These are phyloP conservation scores for Branchellion lobata DNA, from an alignment of 2,888 invertebrate genomes.

Conservation along the genomic window DNA sequence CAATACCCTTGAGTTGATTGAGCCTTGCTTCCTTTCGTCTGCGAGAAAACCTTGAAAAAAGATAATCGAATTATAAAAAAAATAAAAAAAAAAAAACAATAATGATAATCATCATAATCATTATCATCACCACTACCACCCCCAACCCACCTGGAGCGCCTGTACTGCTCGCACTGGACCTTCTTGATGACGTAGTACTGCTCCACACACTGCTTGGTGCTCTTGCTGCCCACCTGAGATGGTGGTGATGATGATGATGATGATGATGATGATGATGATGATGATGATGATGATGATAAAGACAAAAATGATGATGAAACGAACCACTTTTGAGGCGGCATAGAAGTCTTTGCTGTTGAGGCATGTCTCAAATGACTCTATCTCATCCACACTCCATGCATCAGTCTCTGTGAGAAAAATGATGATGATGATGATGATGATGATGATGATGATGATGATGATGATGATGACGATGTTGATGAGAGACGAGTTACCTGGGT, in stretches of 20 bases:
- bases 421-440: conserved; percentile 15
- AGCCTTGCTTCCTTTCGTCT: not conserved
- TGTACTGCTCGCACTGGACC: conserved; percentile 85
- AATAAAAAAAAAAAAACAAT: not conserved
- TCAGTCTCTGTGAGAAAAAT: not conserved
- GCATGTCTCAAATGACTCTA: not conserved
- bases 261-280: not conserved
- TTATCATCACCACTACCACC: conserved; percentile 6
- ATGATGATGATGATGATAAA: not conserved
- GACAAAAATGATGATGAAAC: not conserved
- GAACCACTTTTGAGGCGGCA: not conserved
- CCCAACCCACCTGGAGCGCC: conserved; percentile 57
- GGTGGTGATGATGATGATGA: not conserved
- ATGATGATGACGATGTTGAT: conserved; percentile 1
- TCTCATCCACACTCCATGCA: not conserved
- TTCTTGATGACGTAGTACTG: conserved; percentile 99
- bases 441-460: conserved; percentile 19
- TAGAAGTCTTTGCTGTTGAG: conserved; percentile 11
- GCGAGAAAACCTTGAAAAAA: not conserved
- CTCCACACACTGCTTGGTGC: conserved; percentile 86
- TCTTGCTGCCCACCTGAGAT: conserved; percentile 76
- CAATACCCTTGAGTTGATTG: conserved; percentile 23
- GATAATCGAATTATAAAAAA: not conserved
- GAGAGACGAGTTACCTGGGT: not conserved
- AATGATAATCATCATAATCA: not conserved